Evolutionary conservation across 1,140 invertebrate species (phyloP).

Genomic region (Aricia agestis): DNA sequence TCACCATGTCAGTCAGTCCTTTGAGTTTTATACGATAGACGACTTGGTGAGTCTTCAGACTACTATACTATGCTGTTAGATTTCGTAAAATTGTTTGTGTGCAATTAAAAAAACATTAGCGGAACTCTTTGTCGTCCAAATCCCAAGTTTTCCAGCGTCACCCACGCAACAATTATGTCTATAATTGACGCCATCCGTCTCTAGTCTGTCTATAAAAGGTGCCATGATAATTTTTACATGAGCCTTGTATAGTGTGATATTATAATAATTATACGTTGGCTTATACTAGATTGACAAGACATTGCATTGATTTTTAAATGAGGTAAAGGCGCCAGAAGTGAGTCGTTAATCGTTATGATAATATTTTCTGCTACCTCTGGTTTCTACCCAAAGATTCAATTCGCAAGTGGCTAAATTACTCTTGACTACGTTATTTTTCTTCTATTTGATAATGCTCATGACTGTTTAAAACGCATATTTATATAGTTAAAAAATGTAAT

Average conservation of each 20-base stretch:
- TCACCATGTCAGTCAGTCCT: no score
- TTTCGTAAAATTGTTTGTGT: not conserved
- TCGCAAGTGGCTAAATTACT: no score
- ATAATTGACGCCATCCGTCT: slow-evolving; percentile 2
- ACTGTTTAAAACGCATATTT: no score
- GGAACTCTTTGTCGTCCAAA: not conserved
- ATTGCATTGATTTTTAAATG: not conserved
- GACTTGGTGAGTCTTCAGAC: no score
- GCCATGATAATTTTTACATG: not conserved
- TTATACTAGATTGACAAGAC: not conserved
- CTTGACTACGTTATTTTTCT: no score
- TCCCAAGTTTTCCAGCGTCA: slow-evolving; percentile 5
- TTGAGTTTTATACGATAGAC: no score
- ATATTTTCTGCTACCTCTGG: no score
- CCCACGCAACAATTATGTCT: slow-evolving; percentile 10
- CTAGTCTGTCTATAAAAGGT: slow-evolving; percentile 7
- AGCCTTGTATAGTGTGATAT: not conserved
- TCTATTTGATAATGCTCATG: no score
- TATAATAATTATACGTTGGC: not conserved
- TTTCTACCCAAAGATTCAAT: no score
- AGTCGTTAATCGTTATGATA: no score
- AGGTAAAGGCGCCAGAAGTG: not conserved
- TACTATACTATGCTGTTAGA: no score
- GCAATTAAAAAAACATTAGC: slow-evolving; percentile 13
- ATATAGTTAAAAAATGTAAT: no score